Evolutionary conservation across 2,888 invertebrate species (phyloP).

Genomic region (Steinernema carpocapsae): DNA sequence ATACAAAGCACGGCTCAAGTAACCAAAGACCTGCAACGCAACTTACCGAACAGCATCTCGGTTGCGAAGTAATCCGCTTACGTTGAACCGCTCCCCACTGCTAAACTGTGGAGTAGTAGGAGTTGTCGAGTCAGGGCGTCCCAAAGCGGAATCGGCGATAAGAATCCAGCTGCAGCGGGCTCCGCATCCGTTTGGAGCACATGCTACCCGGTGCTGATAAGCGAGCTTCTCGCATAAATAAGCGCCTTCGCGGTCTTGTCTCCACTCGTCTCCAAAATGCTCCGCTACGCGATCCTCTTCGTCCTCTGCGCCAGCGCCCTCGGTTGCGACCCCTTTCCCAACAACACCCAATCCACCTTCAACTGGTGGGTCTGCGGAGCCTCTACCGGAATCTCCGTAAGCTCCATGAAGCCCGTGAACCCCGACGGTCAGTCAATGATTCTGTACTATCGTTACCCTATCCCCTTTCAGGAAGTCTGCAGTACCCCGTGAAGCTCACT

Average conservation of each 20-base stretch:
- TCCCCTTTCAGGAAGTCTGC: conserved; percentile 38
- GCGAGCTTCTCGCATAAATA: neutral
- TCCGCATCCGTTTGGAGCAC: conserved; percentile 10
- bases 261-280: neutral
- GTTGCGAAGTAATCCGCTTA: too few species aligned
- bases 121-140: too few species aligned
- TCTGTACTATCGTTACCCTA: neutral
- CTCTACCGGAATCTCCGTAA: conserved; percentile 6
- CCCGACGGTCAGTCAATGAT: neutral
- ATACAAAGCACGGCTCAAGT: too few species aligned
- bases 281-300: conserved; percentile 29
- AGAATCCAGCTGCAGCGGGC: neutral
- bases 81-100: too few species aligned
- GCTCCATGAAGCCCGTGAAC: conserved; percentile 33
- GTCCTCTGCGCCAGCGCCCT: conserved; percentile 13
- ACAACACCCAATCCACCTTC: conserved; percentile 53
- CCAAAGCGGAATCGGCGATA: neutral
- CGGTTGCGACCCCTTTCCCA: conserved; percentile 48
- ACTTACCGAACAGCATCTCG: too few species aligned
- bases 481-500: conserved; percentile 58
- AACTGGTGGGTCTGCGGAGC: conserved; percentile 49
- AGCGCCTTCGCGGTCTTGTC: neutral
- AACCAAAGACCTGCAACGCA: too few species aligned
- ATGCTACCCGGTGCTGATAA: conserved; percentile 15
- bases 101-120: too few species aligned